Evolutionary conservation across 2,797 vertebrate genomes (phyloP), one percentile per base, ranked within the genome.

Genomic region (Ctenochaetus hawaiiensis): DNA sequence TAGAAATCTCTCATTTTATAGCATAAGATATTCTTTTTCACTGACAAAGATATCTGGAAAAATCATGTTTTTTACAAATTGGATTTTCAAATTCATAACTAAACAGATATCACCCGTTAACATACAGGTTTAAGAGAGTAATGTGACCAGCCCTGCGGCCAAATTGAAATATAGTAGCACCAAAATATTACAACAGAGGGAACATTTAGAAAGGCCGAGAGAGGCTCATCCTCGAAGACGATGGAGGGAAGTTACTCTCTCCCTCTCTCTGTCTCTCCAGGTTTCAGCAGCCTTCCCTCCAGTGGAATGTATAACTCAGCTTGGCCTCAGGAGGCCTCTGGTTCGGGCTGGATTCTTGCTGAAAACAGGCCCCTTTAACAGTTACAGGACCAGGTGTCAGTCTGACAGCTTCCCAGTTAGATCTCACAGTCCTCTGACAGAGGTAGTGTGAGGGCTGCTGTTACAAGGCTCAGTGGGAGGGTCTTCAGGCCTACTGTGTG

Each of bases 261-360:
- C 72, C 54, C 22, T 84, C 61, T 68, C 67, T 80, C 56, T 80
- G 77, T 82, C 87, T 87, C 61, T 84, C 80, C 80, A 62, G 80
- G 72, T 76, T 72, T 82, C 80, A 88, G 85, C 82, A 77, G 79
- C 86, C 83, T 83, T 80, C 79, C 80, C 84, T 91, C 87, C 89
- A 86, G 86, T 90, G 91, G 90, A 94, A 93, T 93, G 91, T 92
- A 78, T 66, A 45, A 80, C 78, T 82, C 86, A 85, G 76, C 48
- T 76, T 20, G 22, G 71, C 70, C 65, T 61, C 48, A 68, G 75
- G 77, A 79, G 23, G 65, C 51, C 7, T 65, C 77, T 67, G 73
- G 64, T 63, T 64, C 14, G 43, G 67, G 73, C 82, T 72, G 74
- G 14, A 77, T 30, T 63, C 66, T 65, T 69, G 49, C 75, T 75